Evolutionary conservation across 2,113 vertebrate species (phyloP).

Genomic region (Axis porcinus): DNA sequence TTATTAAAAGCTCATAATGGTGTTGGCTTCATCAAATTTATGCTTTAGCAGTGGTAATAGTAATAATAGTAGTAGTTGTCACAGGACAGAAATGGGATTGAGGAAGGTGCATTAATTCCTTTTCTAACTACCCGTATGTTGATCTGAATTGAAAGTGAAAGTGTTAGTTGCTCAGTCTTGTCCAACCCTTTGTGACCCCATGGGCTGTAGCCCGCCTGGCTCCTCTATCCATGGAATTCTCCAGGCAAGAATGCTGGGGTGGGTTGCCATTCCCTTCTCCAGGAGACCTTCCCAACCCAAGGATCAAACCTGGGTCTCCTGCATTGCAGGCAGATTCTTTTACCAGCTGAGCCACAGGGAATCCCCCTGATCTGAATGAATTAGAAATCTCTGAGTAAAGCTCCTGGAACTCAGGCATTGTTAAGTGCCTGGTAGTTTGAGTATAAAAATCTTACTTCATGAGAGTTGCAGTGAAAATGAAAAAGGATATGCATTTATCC

Average conservation of each 20-base stretch:
- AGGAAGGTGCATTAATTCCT: neutral
- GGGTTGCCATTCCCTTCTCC: neutral
- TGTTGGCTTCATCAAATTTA: neutral
- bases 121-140: neutral
- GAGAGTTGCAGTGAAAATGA: neutral
- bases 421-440: neutral
- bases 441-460: neutral
- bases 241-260: neutral
- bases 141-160: neutral
- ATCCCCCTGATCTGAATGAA: neutral
- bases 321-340: neutral
- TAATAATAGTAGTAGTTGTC: neutral
- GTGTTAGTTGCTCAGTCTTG: neutral
- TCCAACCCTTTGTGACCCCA: fast-evolving
- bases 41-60: neutral
- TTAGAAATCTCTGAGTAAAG: neutral
- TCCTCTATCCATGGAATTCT: neutral
- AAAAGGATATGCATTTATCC: neutral
- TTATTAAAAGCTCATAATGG: neutral
- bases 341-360: neutral
- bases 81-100: neutral
- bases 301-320: neutral
- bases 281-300: neutral
- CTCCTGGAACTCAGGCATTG: neutral
- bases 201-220: neutral